Evolutionary conservation across 2,113 vertebrate species (phyloP).

Genomic region (Tretioscincus oriximinensis): DNA sequence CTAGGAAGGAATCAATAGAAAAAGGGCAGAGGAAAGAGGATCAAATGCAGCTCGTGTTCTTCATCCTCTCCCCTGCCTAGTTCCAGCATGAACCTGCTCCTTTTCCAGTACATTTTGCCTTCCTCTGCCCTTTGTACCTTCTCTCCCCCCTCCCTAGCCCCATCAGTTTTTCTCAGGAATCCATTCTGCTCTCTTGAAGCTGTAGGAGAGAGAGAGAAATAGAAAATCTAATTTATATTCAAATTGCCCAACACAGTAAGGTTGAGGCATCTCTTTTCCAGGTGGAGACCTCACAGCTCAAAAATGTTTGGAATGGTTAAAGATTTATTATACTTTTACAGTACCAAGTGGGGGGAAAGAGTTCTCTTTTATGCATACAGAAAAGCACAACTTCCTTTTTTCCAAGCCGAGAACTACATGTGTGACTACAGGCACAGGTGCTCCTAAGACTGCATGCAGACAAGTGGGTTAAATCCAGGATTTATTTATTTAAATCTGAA

Average conservation of each 20-base stretch:
- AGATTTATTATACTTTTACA: slow-evolving; percentile 1
- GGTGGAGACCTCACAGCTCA: slow-evolving; percentile 1
- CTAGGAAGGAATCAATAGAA: background rate
- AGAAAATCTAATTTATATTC: slow-evolving; percentile 18
- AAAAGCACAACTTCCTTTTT: background rate
- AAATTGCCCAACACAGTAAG: slow-evolving; percentile 6
- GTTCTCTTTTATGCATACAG: background rate
- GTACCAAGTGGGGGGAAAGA: background rate
- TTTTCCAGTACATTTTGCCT: too few species aligned
- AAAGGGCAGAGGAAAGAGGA: background rate
- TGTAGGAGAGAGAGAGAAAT: background rate
- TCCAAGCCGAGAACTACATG: too few species aligned
- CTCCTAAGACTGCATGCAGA: too few species aligned
- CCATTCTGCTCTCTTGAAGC: background rate
- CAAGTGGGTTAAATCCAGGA: too few species aligned
- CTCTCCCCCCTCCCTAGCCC: too few species aligned
- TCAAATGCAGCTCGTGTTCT: background rate
- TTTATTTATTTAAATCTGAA: too few species aligned
- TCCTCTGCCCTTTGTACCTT: background rate
- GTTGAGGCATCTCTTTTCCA: slow-evolving; percentile 19
- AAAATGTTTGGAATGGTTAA: slow-evolving; percentile 26
- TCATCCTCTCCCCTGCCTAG: background rate
- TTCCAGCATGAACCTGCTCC: too few species aligned
- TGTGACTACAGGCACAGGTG: too few species aligned
- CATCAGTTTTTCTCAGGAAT: background rate